These are phyloP conservation scores for Poecile atricapillus DNA, from an alignment of 2,113 vertebrate genomes.

Conservation along the genomic window DNA sequence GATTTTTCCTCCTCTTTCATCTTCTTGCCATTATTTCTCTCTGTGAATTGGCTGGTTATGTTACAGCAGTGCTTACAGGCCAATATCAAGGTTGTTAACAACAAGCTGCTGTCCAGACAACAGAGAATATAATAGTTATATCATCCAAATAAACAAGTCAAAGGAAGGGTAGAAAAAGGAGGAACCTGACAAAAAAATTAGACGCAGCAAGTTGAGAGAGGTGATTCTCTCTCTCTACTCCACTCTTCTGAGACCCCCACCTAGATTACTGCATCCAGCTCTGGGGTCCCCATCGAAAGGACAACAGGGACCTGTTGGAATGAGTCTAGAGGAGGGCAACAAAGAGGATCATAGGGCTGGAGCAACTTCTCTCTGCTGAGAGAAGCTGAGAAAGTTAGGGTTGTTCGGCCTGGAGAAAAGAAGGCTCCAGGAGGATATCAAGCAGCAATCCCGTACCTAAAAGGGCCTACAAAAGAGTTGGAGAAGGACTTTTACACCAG, in stretches of 20 bases:
- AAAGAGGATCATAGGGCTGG: background rate
- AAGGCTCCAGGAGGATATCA: accelerated
- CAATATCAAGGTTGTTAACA: background rate
- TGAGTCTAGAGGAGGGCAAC: background rate
- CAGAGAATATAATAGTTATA: background rate
- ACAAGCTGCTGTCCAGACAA: background rate
- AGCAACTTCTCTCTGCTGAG: background rate
- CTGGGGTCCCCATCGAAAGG: background rate
- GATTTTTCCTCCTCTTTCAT: background rate
- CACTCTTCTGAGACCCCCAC: background rate
- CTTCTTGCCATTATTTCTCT: background rate
- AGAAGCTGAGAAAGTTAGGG: background rate
- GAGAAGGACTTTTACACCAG: background rate
- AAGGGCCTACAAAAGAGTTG: background rate
- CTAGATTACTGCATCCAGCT: background rate
- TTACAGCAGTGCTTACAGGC: background rate
- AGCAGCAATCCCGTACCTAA: background rate
- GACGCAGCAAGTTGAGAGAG: background rate
- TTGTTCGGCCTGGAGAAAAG: background rate
- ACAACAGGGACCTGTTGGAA: background rate
- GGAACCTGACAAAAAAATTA: background rate
- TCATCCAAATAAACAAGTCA: background rate
- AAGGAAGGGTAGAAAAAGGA: background rate
- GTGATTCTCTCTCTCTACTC: background rate
- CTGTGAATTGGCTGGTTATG: background rate